Evolutionary conservation across 30 jellyfish, hydroid and myxozoan species (phyloP), one percentile per base, ranked within the genome.

Genomic region (Hydractinia echinata): DNA sequence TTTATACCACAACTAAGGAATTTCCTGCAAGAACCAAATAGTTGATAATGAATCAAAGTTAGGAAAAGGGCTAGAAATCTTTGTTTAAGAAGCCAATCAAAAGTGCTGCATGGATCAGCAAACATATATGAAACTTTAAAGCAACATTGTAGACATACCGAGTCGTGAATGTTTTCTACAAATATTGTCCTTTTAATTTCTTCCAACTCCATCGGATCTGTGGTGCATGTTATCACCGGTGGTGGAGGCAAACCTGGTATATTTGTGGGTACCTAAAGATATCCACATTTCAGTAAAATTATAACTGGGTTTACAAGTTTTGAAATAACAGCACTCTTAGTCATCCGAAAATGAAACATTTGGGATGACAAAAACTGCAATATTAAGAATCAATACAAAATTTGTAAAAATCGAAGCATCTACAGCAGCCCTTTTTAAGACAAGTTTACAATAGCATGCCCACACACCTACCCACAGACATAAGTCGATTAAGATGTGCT

Each of bases 191-290:
- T 82, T 48, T 95, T 71, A 7, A 91, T 91, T 70, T 91, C 97
- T 66, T 91, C 97, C 64, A 91, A 55, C 66, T 91, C 94, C 30
- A 82, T 91, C 19, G 97, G 97, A 52, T 91, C 96, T 55, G 85
- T 84, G 67, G 83, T 85, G 39, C 91, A 86, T 39, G 89, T 88
- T 13, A 91, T 84, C 18, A 86, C 95, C 48, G 97, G 97, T 50
- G 94, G 91, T 5, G 97, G 87, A 7, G 87, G 87, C 61, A 80
- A 67, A 7, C 81, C 81, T 21, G 87, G 87, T 11, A 80, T 64
- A 64, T 51, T 64, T 44, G 51, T 64, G 10, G 74, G 19, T n/a
- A 13, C 18, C 74, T 64, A 64, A 7, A 30, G n/a, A n/a, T n/a
- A n/a, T n/a, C n/a, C n/a, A n/a, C n/a, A n/a, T n/a, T n/a, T n/a